Evolutionary conservation across 1,140 invertebrate genomes (phyloP).

Genomic region (Tetraneura akinire): DNA sequence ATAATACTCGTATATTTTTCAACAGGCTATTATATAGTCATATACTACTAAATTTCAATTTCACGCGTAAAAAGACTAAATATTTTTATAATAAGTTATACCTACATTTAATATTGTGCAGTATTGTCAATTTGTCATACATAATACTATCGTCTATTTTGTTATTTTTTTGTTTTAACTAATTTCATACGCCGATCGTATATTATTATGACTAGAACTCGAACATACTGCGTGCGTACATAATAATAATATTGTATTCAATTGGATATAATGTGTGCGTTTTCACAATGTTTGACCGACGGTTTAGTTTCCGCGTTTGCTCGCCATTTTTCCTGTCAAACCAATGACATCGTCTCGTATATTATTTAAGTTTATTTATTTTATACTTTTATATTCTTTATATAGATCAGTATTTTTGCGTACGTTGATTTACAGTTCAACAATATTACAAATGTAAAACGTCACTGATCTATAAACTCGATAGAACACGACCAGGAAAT

Average conservation of each 20-base stretch:
- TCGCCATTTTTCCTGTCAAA: not conserved
- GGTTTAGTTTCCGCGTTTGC: slow-evolving; percentile 14
- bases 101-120: too few species aligned
- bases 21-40: too few species aligned
- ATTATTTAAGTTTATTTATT: not conserved
- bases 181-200: not conserved
- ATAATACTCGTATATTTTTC: too few species aligned
- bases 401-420: too few species aligned
- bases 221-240: not conserved
- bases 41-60: too few species aligned
- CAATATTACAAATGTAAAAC: not conserved
- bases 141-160: too few species aligned
- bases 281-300: not conserved
- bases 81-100: too few species aligned
- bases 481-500: not conserved
- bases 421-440: not conserved
- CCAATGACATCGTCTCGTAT: slow-evolving; percentile 5
- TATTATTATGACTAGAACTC: not conserved
- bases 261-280: not conserved
- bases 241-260: too few species aligned
- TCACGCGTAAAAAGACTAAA: too few species aligned
- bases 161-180: not conserved
- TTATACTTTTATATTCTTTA: too few species aligned
- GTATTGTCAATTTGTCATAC: too few species aligned
- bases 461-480: not conserved